Conservation (phyloP, 2,113 vertebrate genomes). For the Rhombomys opimus region DNA sequence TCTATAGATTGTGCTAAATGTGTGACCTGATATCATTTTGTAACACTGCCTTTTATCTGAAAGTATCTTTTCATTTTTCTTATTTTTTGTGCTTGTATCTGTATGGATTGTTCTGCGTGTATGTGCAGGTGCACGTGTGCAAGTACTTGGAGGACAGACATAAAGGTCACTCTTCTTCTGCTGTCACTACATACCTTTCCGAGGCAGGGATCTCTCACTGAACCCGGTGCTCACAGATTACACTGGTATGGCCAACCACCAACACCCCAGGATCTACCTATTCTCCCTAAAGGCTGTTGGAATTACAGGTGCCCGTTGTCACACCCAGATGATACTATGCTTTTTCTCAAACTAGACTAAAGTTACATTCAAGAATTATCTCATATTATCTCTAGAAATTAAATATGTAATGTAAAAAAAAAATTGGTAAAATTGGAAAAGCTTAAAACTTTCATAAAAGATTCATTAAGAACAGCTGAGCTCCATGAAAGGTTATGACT, state of each 20-base stretch:
- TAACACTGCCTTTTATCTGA: neutral
- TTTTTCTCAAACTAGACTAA: neutral
- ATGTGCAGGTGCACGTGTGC: neutral
- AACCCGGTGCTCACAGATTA: no score
- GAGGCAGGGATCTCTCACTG: no score
- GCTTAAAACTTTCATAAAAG: neutral
- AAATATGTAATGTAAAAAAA: neutral
- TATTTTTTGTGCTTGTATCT: neutral
- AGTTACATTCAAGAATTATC: slow-evolving; percentile 6
- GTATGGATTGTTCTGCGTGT: neutral
- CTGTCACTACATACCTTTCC: neutral
- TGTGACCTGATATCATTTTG: neutral
- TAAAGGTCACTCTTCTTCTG: no score
- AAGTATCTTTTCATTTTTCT: neutral
- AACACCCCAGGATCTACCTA: neutral
- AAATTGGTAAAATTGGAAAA: neutral
- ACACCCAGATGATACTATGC: neutral
- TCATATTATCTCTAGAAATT: neutral
- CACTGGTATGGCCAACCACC: neutral
- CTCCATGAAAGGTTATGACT: neutral
- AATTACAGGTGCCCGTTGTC: neutral
- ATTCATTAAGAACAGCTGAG: neutral
- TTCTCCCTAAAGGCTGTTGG: neutral
- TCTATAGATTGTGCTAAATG: neutral
- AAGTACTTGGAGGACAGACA: neutral